Evolutionary conservation across 2,888 invertebrate species (phyloP), one percentile per base, ranked within the genome.

Genomic region (Pantelozetes paolii): DNA sequence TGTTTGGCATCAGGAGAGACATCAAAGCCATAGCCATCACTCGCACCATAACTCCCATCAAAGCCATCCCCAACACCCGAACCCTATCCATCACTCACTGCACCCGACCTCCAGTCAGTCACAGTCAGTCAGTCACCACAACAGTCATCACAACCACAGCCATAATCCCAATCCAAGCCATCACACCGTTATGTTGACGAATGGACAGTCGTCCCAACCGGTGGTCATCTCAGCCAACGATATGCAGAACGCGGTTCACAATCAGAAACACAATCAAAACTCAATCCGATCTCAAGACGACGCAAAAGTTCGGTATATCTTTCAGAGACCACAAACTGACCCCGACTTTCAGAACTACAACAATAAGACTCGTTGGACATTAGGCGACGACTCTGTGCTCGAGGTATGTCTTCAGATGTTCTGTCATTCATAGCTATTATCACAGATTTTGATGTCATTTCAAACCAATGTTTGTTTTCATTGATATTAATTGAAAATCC

Each of bases 241-340:
- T 23, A 59, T 59, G 57, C 57, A 59, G 26, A 59, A 59, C 28
- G 20, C 57, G 26, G 57, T 59, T 26, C 57, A 59, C 28, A 59
- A 59, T 59, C 28, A 23, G 26, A 59, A 59, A 32, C 74, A 74
- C 50, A 28, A 57, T 23, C 74, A 75, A 62, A 74, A 74, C 40
- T 62, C 79, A 73, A 78, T 80, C 30, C 78, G 84, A 50, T 83
- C 89, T 77, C 91, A 91, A 84, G 94, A 94, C 83, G 94, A 94
- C 86, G 92, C 92, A 77, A 89, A 90, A 83, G 94, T 94, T 79
- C 91, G 93, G 80, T 95, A 95, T 83, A 91, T 93, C 79, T 95
- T 92, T 82, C 92, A 92, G 82, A 84, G 90, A 78, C 89, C 89
- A 77, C 89, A 90, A 78, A 88, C 89, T 78, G 92, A 93, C 82